phyloP scores from a whole-genome alignment of 2,797 vertebrate species.

The Acipenser ruthenus region DNA sequence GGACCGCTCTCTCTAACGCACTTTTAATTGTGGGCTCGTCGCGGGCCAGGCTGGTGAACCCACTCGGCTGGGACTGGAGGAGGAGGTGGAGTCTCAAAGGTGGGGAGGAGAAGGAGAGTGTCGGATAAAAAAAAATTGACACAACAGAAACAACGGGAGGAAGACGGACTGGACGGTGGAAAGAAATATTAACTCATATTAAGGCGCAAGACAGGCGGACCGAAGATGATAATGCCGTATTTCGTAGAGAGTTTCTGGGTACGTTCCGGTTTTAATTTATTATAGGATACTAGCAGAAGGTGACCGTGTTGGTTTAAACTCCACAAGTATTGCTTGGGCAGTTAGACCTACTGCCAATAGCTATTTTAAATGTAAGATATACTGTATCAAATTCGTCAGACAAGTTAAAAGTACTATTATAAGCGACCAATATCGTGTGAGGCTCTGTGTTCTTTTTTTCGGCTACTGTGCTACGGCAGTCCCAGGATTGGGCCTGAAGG shows the following conservation, averaged over 20 bases:
- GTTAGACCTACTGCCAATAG: no score
- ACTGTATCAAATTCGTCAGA: not conserved
- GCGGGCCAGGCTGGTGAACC: no score
- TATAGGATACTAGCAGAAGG: no score
- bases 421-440: constrained; percentile 1
- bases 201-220: constrained; percentile 37
- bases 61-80: constrained; percentile 9
- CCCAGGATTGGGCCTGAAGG: constrained; percentile 55
- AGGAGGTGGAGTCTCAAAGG: constrained; percentile 60
- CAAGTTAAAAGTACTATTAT: not conserved
- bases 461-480: constrained; percentile 45
- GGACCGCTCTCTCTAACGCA: no score
- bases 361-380: not conserved
- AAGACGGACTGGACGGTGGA: constrained; percentile 43
- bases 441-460: constrained; percentile 34
- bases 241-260: constrained; percentile 94
- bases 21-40: no score
- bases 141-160: constrained; percentile 48
- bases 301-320: no score
- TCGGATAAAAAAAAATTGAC: constrained; percentile 52
- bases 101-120: constrained; percentile 47
- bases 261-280: constrained; percentile 31
- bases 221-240: constrained; percentile 83
- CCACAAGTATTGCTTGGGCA: no score
- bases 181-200: constrained; percentile 28